Percentiles rank a stretch among this genome's conserved stretches.
Evolutionary conservation across 1,140 invertebrate species (phyloP).

Genomic region (Microvelia longipes): DNA sequence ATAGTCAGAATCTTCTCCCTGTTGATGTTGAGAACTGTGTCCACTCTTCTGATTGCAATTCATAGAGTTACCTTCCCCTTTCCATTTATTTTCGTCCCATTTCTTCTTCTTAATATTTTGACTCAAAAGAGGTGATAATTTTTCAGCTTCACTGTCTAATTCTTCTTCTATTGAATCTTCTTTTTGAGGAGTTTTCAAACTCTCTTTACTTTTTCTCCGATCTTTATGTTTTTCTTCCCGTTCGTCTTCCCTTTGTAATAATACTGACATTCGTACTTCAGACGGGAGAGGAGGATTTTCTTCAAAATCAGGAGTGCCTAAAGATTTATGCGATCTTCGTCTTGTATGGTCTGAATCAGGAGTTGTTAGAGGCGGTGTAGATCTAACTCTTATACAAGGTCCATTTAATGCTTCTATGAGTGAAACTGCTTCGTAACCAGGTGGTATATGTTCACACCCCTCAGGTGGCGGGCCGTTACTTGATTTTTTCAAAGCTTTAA

Average conservation of each 20-base stretch:
- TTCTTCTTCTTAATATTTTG: neutral
- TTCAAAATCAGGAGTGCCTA: neutral
- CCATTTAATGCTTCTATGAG: slow-evolving; percentile 98
- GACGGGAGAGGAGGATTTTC: neutral
- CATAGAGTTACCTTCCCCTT: neutral
- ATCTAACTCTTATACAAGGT: slow-evolving; percentile 31
- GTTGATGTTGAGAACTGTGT: neutral
- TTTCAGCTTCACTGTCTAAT: slow-evolving; percentile 65
- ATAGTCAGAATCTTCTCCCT: slow-evolving; percentile 47
- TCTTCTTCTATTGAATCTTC: slow-evolving; percentile 31
- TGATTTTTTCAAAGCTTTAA: slow-evolving; percentile 79
- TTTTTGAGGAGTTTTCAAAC: slow-evolving; percentile 9
- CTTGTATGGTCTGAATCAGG: neutral
- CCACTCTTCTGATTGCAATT: neutral
- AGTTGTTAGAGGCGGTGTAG: neutral
- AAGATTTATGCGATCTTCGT: neutral
- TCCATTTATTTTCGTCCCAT: neutral
- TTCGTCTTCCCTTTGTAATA: slow-evolving; percentile 39
- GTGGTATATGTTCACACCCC: slow-evolving; percentile 65
- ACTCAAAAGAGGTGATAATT: slow-evolving; percentile 53
- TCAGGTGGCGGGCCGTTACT: slow-evolving; percentile 32
- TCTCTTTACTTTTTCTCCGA: slow-evolving; percentile 14
- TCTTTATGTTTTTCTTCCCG: slow-evolving; percentile 15
- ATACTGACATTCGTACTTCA: slow-evolving; percentile 52
- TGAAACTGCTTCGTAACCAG: slow-evolving; percentile 86